These are phyloP conservation scores for Mormyrops boulengeri DNA, from an alignment of 2,797 vertebrate genomes.

Conservation along the genomic window DNA sequence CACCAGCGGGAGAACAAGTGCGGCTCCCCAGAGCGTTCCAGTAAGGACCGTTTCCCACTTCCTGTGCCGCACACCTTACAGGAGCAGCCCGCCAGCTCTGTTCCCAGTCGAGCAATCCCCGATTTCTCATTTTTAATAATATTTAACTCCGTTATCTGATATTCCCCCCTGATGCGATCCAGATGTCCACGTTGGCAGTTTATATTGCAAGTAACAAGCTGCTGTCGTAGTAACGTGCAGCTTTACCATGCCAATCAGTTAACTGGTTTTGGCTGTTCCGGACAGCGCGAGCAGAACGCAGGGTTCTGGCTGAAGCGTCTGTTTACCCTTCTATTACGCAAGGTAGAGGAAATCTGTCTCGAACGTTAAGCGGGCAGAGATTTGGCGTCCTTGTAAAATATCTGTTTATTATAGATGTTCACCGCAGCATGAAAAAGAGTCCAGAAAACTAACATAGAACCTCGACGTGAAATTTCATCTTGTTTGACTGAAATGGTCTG, in stretches of 20 bases:
- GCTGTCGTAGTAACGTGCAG: constrained; percentile 30
- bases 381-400: constrained; percentile 29
- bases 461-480: not conserved
- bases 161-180: constrained; percentile 31
- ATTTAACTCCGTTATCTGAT: constrained; percentile 26
- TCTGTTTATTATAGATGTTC: constrained; percentile 37
- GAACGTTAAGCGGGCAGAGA: constrained; percentile 39
- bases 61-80: constrained; percentile 11
- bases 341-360: constrained; percentile 35
- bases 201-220: constrained; percentile 39
- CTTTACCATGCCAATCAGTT: constrained; percentile 17
- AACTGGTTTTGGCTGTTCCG: constrained; percentile 28
- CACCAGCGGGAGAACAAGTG: constrained; percentile 69
- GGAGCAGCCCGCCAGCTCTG: constrained; percentile 25
- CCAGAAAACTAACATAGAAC: constrained; percentile 32
- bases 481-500: not conserved
- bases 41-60: constrained; percentile 53
- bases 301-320: constrained; percentile 34
- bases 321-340: constrained; percentile 41
- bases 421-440: constrained; percentile 32
- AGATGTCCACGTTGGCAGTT: constrained; percentile 33
- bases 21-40: constrained; percentile 76
- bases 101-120: not conserved
- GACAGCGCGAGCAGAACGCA: constrained; percentile 3
- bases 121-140: constrained; percentile 2